Percentiles rank a stretch among this genome's conserved stretches.
Conservation (phyloP, 2,888 invertebrate genomes). For the Drosophila paucipuncta region DNA sequence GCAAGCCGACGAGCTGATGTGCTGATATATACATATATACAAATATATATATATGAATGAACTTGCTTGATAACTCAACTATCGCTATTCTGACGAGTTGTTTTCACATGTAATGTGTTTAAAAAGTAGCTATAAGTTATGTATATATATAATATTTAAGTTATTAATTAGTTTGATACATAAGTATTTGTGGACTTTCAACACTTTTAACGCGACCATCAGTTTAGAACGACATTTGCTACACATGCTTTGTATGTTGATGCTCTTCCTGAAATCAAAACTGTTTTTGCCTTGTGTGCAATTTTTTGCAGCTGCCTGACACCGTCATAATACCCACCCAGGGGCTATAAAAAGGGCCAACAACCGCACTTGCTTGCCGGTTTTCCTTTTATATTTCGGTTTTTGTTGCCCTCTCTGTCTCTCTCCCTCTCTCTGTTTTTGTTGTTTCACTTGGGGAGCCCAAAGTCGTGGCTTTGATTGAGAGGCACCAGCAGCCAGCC, state of each 20-base stretch:
- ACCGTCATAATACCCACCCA: conserved; percentile 54
- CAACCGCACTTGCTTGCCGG: conserved; percentile 66
- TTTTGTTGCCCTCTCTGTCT: background rate
- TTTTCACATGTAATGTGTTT: background rate
- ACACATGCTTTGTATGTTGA: background rate
- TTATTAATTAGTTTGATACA: background rate
- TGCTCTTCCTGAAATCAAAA: conserved; percentile 46
- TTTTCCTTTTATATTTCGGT: conserved; percentile 54
- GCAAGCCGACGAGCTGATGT: conserved; percentile 16
- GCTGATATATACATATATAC: background rate
- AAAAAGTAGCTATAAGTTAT: background rate
- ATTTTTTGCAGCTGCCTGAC: conserved; percentile 55
- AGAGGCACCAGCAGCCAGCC: conserved; percentile 56
- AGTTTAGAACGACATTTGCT: background rate
- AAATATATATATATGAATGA: background rate
- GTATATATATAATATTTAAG: background rate
- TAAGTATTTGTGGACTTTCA: background rate
- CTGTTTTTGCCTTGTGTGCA: conserved; percentile 46
- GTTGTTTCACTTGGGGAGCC: conserved; percentile 56
- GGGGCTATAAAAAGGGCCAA: conserved; percentile 67
- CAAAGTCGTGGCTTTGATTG: conserved; percentile 70
- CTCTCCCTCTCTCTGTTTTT: conserved; percentile 6
- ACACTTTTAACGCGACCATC: background rate
- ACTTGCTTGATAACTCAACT: background rate
- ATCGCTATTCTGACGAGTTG: background rate